Conservation (phyloP, 2,113 vertebrate species). For the Gymnobelideus leadbeateri region DNA sequence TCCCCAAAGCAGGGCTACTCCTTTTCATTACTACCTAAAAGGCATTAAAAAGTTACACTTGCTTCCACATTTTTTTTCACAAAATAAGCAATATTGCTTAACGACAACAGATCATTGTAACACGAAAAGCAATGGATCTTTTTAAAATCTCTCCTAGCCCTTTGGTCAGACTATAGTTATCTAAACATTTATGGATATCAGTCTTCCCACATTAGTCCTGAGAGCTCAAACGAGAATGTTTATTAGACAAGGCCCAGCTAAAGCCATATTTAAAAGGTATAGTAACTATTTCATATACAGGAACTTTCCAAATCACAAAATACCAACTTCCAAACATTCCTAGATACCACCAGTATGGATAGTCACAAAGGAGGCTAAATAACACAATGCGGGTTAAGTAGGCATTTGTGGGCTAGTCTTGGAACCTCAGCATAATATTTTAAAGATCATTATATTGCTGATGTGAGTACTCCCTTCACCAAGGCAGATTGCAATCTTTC, state of each 20-base stretch:
- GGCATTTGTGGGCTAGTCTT: neutral
- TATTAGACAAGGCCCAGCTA: neutral
- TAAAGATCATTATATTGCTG: no score
- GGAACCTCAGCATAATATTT: neutral
- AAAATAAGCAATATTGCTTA: slow-evolving; percentile 61
- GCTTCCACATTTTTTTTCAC: slow-evolving; percentile 41
- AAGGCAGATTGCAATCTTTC: neutral
- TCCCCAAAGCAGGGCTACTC: slow-evolving; percentile 51
- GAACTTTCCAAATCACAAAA: slow-evolving; percentile 39
- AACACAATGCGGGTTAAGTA: neutral
- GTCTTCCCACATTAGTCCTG: slow-evolving; percentile 1
- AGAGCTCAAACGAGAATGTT: neutral
- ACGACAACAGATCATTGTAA: slow-evolving; percentile 15
- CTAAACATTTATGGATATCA: neutral
- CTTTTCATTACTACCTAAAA: slow-evolving; percentile 2
- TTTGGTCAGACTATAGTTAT: neutral
- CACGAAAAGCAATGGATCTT: slow-evolving; percentile 25
- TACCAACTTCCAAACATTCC: slow-evolving; percentile 28
- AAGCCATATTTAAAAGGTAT: slow-evolving; percentile 40
- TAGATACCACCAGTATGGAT: neutral
- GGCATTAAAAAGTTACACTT: slow-evolving; percentile 63
- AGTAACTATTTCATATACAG: neutral
- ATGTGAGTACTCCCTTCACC: neutral
- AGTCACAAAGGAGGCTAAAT: neutral
- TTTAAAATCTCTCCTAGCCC: neutral